A percentile compares a stretch with the other conserved stretches of the same genome.
Evolutionary conservation across 2,888 invertebrate species (phyloP).

Genomic region (Platerodrilus igneus): DNA sequence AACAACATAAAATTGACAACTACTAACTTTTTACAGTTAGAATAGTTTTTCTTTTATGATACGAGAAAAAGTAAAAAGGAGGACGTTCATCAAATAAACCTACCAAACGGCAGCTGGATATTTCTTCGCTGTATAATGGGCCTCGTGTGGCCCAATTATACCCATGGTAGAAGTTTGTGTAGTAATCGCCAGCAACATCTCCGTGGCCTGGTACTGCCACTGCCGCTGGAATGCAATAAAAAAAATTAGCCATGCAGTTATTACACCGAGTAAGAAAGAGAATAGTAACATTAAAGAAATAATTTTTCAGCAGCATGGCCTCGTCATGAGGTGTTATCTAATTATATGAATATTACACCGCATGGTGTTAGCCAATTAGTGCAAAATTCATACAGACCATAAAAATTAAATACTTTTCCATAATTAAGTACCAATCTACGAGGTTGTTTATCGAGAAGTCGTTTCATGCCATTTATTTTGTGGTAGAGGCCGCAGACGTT

Average conservation of each 20-base stretch:
- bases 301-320: constrained; percentile 46
- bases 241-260: constrained; percentile 24
- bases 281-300: constrained; percentile 11
- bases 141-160: constrained; percentile 60
- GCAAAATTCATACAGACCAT: constrained; percentile 17
- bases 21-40: not conserved
- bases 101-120: constrained; percentile 65
- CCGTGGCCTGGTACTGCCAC: constrained; percentile 72
- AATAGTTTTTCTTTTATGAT: constrained; percentile 10
- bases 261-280: constrained; percentile 15
- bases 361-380: not conserved
- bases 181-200: constrained; percentile 83
- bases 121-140: constrained; percentile 61
- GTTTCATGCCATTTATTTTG: constrained; percentile 93
- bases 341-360: not conserved
- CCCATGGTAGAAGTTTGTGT: constrained; percentile 66
- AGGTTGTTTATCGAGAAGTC: constrained; percentile 87
- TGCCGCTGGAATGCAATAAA: constrained; percentile 67
- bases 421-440: constrained; percentile 71
- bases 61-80: constrained; percentile 20
- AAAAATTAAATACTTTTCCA: constrained; percentile 10
- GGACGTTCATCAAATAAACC: constrained; percentile 46
- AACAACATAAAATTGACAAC: constrained; percentile 5
- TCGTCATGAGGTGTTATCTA: constrained; percentile 47
- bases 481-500: constrained; percentile 99